Evolutionary conservation across 1,140 invertebrate genomes (phyloP), one percentile per base, ranked within the genome.

Genomic region (Drosophila hydei): DNA sequence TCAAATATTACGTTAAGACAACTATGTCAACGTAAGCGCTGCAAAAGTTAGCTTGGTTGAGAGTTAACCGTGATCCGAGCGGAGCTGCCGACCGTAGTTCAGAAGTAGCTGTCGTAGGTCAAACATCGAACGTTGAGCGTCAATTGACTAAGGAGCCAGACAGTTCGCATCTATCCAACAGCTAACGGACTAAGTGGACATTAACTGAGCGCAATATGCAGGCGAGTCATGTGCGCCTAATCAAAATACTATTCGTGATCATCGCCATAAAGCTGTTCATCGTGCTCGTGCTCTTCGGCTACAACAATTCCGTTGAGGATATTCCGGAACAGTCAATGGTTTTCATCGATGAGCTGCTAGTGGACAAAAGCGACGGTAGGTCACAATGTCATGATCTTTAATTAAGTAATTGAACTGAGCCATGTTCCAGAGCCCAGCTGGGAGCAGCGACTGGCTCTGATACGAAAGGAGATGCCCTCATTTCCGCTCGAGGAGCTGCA

Each of bases 401-500:
- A 30, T 7, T 30, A 8, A 30, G 38, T 42, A 42, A 18, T 16
- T 12, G 8, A 36, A 5, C 6, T 30, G 14, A 14, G 12, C 11
- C 12, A 1, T 43, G 8, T 56, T 50, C 9, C 6, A 87, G 83
- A 5, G 3, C 83, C 81, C 25, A 47, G 48, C 4, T 54, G 51
- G 51, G 51, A 75, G 48, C 27, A 88, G 36, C 64, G 69, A 2
- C 11, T 87, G 47, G 27, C 62, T 6, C 58, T 70, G n/a, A 81
- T 81, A 36, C 43, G 68, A 2, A 19, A 76, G 14, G 80, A 89
- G 40, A 58, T 87, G 52, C 89, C 80, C 1, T 75, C 72, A 12
- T 77, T 90, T 42, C 89, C 89, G 1, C 42, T 90, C 4, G 75
- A 83, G 12, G 69, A 85, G 27, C 36, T 77, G 1, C 0, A 54